phyloP scores from a whole-genome alignment of 2,888 invertebrate species.

The Chironomus riparius region DNA sequence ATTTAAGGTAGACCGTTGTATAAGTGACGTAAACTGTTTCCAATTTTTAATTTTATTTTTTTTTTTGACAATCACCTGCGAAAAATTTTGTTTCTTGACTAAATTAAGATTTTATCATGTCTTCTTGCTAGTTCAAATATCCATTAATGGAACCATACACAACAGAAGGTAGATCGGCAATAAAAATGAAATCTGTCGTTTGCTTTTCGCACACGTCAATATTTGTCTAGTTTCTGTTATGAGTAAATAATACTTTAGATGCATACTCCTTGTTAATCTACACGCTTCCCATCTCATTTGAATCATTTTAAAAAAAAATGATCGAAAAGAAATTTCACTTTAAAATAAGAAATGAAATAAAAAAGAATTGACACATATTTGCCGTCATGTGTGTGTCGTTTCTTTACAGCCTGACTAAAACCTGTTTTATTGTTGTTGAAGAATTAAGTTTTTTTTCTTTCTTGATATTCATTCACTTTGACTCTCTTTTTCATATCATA shows the following conservation, averaged over 20 bases:
- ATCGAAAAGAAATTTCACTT: conserved; percentile 10
- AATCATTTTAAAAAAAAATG: too few species aligned
- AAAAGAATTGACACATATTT: conserved; percentile 20
- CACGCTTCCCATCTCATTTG: too few species aligned
- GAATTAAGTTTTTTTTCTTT: background rate
- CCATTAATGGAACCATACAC: background rate
- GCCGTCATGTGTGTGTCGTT: background rate
- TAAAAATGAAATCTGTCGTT: background rate
- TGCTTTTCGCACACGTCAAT: background rate
- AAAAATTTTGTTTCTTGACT: too few species aligned
- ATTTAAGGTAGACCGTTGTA: background rate
- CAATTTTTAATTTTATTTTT: too few species aligned
- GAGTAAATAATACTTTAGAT: background rate
- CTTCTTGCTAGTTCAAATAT: too few species aligned
- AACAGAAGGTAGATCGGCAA: background rate
- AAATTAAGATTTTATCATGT: too few species aligned
- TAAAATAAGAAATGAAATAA: too few species aligned
- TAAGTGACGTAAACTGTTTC: background rate
- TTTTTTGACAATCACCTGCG: background rate
- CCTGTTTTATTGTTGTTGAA: background rate
- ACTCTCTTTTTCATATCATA: too few species aligned
- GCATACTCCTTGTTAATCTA: too few species aligned
- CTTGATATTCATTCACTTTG: background rate
- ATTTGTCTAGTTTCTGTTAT: background rate
- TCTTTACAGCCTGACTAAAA: background rate